Evolutionary conservation across 2,797 vertebrate species (phyloP).

Genomic region (Glossophaga mutica): DNA sequence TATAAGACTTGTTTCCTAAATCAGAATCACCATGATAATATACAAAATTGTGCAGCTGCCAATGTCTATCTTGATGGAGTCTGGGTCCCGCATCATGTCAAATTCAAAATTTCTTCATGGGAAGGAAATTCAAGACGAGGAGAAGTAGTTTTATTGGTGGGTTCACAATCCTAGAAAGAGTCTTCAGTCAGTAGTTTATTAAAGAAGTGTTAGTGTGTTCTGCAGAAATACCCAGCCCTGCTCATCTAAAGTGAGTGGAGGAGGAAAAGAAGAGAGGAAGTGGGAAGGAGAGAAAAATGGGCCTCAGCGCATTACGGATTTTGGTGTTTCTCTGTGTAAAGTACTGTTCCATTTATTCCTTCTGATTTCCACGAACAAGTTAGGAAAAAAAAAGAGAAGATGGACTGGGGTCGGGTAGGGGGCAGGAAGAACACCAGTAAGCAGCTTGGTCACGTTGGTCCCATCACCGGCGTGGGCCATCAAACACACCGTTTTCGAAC

Average conservation of each 20-base stretch:
- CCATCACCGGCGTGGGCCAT: background rate
- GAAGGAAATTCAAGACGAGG: background rate
- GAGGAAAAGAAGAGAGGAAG: background rate
- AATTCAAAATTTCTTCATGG: background rate
- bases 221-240: background rate
- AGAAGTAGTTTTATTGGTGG: too few relatives aligned
- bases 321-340: background rate
- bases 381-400: background rate
- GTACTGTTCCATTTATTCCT: background rate
- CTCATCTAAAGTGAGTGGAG: background rate
- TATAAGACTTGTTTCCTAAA: background rate
- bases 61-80: background rate
- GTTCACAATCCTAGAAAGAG: background rate
- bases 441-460: background rate
- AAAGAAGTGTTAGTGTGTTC: background rate
- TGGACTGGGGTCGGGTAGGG: background rate
- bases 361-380: background rate
- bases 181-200: background rate
- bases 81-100: too few relatives aligned
- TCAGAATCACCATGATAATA: background rate
- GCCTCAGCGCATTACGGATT: background rate
- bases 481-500: background rate
- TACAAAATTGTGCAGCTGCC: background rate
- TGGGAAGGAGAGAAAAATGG: background rate
- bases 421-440: background rate